A percentile compares a stretch with the other conserved stretches of the same genome.
These are phyloP conservation scores for Aphelinus certus DNA, from an alignment of 1,140 invertebrate species.

Conservation along the genomic window DNA sequence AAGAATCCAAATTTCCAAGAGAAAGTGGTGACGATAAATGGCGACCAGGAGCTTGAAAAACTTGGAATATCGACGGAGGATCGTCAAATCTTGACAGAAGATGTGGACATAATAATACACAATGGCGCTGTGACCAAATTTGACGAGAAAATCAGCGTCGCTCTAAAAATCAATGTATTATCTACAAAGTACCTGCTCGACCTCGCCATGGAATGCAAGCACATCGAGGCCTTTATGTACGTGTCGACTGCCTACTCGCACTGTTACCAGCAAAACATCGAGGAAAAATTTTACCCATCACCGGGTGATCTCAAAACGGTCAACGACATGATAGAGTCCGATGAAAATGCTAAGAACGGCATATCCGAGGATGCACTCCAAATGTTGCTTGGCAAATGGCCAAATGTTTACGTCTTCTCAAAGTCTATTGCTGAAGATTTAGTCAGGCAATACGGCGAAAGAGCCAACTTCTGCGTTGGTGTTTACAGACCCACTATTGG, in stretches of 20 bases:
- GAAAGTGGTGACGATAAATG: constrained; percentile 72
- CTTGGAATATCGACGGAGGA: constrained; percentile 77
- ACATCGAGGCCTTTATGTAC: constrained; percentile 53
- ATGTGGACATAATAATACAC: constrained; percentile 84
- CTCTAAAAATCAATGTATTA: constrained; percentile 70
- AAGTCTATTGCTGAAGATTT: constrained; percentile 70
- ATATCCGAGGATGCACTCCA: constrained; percentile 50
- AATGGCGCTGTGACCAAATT: constrained; percentile 89
- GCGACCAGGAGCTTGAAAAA: constrained; percentile 74
- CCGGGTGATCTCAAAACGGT: constrained; percentile 58
- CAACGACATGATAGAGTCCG: constrained; percentile 56
- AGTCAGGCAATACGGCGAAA: constrained; percentile 62
- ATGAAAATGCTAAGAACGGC: constrained; percentile 20
- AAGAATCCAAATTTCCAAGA: constrained; percentile 65
- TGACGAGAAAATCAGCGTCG: constrained; percentile 80
- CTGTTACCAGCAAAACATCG: constrained; percentile 62
- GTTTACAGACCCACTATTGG: constrained; percentile 70
- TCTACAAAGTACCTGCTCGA: constrained; percentile 71
- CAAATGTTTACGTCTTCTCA: constrained; percentile 71
- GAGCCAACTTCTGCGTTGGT: constrained; percentile 67
- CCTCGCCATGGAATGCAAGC: constrained; percentile 69
- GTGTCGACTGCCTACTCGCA: constrained; percentile 52
- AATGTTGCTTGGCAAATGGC: constrained; percentile 63
- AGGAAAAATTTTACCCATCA: constrained; percentile 65
- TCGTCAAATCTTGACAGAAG: constrained; percentile 67